phyloP scores from a whole-genome alignment of 2,113 vertebrate genomes.

The Excalfactoria chinensis region DNA sequence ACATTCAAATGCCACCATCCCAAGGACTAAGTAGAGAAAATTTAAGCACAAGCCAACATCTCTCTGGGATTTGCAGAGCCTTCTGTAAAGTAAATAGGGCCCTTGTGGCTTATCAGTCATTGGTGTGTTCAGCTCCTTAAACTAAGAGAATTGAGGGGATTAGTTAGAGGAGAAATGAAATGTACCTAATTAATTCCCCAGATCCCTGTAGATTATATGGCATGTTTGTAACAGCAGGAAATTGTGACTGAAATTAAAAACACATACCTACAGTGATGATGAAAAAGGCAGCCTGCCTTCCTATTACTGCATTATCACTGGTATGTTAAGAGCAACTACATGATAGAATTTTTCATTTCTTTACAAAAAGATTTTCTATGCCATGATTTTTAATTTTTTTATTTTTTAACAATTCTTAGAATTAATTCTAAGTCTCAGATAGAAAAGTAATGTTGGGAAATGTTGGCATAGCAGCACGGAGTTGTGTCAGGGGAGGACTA shows the following conservation, averaged over 20 bases:
- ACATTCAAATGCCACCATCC: constrained; percentile 26
- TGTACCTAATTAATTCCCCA: constrained; percentile 74
- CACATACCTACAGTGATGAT: constrained; percentile 10
- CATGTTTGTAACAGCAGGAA: constrained; percentile 54
- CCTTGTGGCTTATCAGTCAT: constrained; percentile 57
- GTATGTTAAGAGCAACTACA: background rate
- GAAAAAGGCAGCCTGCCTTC: background rate
- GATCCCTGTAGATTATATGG: constrained; percentile 62
- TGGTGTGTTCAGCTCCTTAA: constrained; percentile 59
- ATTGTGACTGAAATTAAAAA: constrained; percentile 71
- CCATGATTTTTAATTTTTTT: background rate
- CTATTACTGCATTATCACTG: background rate
- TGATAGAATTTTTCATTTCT: background rate
- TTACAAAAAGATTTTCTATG: background rate
- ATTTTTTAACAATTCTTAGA: background rate
- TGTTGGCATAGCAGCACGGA: background rate
- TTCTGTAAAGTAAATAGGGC: constrained; percentile 64
- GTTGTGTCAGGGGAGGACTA: background rate
- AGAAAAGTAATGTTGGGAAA: background rate
- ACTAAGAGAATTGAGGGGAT: constrained; percentile 61
- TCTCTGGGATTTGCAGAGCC: constrained; percentile 30
- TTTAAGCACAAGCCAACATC: background rate
- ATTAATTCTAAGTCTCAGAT: background rate
- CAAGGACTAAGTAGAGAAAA: constrained; percentile 24
- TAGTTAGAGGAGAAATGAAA: constrained; percentile 67